phyloP scores from a whole-genome alignment of 2,888 invertebrate genomes.

The Thumatha senex region DNA sequence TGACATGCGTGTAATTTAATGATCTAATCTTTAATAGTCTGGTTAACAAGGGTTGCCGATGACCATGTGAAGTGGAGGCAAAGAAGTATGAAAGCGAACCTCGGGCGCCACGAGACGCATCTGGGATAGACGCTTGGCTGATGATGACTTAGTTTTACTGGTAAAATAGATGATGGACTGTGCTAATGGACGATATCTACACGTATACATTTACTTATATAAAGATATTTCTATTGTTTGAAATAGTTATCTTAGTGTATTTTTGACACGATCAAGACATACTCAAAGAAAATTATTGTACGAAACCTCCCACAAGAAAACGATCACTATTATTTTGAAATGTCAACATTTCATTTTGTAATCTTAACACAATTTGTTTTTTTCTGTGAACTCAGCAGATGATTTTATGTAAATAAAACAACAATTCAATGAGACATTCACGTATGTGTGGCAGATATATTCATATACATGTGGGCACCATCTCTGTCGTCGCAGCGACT shows the following conservation, averaged over 20 bases:
- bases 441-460: constrained; percentile 74
- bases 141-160: not conserved
- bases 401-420: not conserved
- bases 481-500: constrained; percentile 62
- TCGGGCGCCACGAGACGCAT: no score
- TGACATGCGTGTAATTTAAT: no score
- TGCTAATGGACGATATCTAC: not conserved
- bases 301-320: constrained; percentile 18
- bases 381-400: constrained; percentile 7
- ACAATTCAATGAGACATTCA: constrained; percentile 27
- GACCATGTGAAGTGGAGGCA: no score
- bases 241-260: constrained; percentile 13
- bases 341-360: constrained; percentile 22
- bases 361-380: constrained; percentile 5
- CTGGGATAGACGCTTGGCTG: no score
- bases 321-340: constrained; percentile 29
- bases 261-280: constrained; percentile 31
- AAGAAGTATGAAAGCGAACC: no score
- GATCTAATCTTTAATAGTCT: no score
- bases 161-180: constrained; percentile 1
- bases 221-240: not conserved
- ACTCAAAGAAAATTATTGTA: not conserved
- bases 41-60: no score
- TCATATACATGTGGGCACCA: constrained; percentile 76
- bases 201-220: constrained; percentile 1